Evolutionary conservation across 2,113 vertebrate species (phyloP), one percentile per base, ranked within the genome.

Genomic region (Mastomys coucha): DNA sequence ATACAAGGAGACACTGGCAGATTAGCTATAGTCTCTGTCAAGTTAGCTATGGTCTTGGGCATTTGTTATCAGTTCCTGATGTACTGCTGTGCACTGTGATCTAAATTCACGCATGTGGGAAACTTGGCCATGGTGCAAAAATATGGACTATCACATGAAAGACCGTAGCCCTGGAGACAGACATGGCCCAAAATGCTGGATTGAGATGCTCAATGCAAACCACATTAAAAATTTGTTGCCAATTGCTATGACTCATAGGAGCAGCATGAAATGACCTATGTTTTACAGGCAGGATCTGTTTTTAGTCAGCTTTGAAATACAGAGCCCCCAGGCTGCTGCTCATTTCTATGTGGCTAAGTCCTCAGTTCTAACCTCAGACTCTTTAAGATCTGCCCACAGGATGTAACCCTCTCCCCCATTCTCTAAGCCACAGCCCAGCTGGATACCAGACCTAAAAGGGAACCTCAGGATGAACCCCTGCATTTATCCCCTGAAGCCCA

Each of bases 131-230:
- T 56, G 94, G 78, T 92, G 76, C 91, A 49, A 94, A 98, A 76
- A 70, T 12, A 2, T 78, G 26, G 58, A 81, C 67, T 14, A 2
- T 81, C 89, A 56, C 88, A 60, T 94, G 56, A 95, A 96, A 96
- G 73, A 67, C 77, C 92, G 42, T 92, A 70, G 26, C 58, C 58
- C 28, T n/a, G 88, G 0, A 90, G 93, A 85, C 92, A 89, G 97
- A 76, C 82, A 1, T 93, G 91, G 96, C 67, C 91, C 89, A 97
- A 93, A 97, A 31, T 96, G 97, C 88, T 42, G 14, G 90, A 89
- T 17, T 0, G 0, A 96, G 94, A 89, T 87, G 77, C 88, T 95
- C 96, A 91, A 88, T 91, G 94, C 76, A 97, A 97, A 97, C 65
- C 77, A 94, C 69, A 5, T 86, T 67, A 92, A 95, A 97, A 91